Evolutionary conservation across 1,140 invertebrate genomes (phyloP), one percentile per base, ranked within the genome.

Genomic region (Coenobita brevimanus): DNA sequence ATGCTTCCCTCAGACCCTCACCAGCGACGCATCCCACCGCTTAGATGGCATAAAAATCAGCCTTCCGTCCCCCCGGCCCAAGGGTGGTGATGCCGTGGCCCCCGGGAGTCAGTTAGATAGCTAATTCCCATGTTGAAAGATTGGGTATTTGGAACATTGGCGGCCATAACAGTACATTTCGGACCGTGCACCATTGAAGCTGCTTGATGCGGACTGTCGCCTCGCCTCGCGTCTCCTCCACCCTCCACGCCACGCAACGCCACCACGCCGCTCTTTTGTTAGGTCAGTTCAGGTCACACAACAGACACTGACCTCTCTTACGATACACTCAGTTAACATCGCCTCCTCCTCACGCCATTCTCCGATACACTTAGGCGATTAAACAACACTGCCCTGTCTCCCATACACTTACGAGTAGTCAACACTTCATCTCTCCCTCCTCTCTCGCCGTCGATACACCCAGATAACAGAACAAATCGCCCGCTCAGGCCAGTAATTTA

Each of bases 111-210:
- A 81, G 76, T 79, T 79, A 87, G 84, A 87, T 87, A 81, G 84
- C 84, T 87, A 87, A 87, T 87, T 87, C 84, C 75, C 84, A 87
- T 87, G 84, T 87, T 87, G 78, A 87, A 87, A 81, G 89, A 85
- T 89, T 82, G 89, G 83, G 89, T 89, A 89, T 89, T 86, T 87
- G 89, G 89, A 82, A 81, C 89, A 82, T 89, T 89, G 89, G 88
- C 43, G 82, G 79, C 89, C 78, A 89, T 89, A 89, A 89, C 89
- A 89, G 89, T 89, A 89, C 89, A 89, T 89, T 86, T 89, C 78
- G 54, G 64, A 21, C 73, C 83, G 69, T 87, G 89, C 83, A 87
- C 84, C 84, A 87, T 87, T 87, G 84, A 87, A 80, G 84, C 76
- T 87, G 84, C 41, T 87, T 81, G 84, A 87, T 87, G 84, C 57